phyloP scores from a whole-genome alignment of 2,113 vertebrate genomes.

The Pluvialis apricaria region DNA sequence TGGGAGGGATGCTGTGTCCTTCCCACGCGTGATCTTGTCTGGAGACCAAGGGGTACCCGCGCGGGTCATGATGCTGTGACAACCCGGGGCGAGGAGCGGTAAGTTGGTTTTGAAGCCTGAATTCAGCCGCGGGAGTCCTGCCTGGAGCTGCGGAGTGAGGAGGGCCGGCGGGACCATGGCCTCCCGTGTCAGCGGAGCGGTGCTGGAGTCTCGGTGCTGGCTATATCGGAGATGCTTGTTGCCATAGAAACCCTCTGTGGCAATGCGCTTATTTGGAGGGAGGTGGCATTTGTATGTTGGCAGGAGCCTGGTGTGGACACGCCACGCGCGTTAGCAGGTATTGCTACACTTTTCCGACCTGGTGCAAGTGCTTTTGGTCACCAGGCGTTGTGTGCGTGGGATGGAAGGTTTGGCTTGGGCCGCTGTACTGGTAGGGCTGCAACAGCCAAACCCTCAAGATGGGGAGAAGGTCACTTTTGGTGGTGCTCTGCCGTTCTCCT shows the following conservation, averaged over 20 bases:
- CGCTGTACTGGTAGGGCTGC: fast-evolving
- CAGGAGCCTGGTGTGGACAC: neutral
- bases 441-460: fast-evolving
- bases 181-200: neutral
- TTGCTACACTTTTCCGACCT: neutral
- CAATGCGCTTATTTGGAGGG: neutral
- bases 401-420: neutral
- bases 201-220: neutral
- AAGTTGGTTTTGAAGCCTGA: neutral
- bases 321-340: fast-evolving
- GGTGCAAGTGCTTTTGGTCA: neutral
- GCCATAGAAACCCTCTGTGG: neutral
- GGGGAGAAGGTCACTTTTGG: neutral
- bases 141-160: neutral
- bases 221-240: neutral
- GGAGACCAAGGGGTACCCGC: fast-evolving
- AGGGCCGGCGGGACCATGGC: neutral
- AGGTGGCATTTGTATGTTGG: neutral
- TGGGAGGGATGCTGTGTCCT: neutral
- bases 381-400: fast-evolving
- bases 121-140: neutral
- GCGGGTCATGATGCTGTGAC: fast-evolving
- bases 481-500: neutral
- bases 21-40: fast-evolving
- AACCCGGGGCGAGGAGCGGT: fast-evolving